Conservation (phyloP, 2,888 invertebrate species). For the Epistrophella euchroma region DNA sequence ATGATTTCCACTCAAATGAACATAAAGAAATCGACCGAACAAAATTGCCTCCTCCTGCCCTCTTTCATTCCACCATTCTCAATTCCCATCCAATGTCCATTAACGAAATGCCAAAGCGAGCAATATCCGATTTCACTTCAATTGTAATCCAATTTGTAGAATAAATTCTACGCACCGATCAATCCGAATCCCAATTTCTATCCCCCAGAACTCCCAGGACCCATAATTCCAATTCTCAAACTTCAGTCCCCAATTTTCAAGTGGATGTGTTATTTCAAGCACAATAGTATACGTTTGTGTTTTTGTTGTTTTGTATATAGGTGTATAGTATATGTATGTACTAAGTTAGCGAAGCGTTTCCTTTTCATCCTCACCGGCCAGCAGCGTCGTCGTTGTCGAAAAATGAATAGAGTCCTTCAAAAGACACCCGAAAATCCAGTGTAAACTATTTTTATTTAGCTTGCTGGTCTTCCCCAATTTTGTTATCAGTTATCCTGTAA, state of each 20-base stretch:
- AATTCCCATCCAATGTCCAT: slow-evolving; percentile 71
- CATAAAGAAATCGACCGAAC: slow-evolving; percentile 71
- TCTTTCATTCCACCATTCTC: no score
- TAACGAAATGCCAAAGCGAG: slow-evolving; percentile 79
- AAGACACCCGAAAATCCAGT: slow-evolving; percentile 55
- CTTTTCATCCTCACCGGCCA: not conserved
- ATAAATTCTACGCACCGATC: slow-evolving; percentile 71
- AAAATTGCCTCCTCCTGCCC: slow-evolving; percentile 60
- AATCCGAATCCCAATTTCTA: slow-evolving; percentile 36
- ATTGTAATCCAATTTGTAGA: slow-evolving; percentile 83
- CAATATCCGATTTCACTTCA: slow-evolving; percentile 83
- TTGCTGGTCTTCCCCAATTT: slow-evolving; percentile 31
- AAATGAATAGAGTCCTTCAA: slow-evolving; percentile 39
- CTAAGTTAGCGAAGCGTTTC: slow-evolving; percentile 22
- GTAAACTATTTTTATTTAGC: slow-evolving; percentile 42
- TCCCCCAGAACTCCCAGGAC: slow-evolving; percentile 6
- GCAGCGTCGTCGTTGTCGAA: not conserved
- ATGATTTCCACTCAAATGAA: slow-evolving; percentile 72
- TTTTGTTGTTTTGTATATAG: slow-evolving; percentile 1
- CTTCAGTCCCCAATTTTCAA: not conserved
- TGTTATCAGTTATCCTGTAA: slow-evolving; percentile 70
- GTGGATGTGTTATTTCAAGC: slow-evolving; percentile 23
- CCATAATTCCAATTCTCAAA: not conserved
- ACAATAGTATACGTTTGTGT: slow-evolving; percentile 21
- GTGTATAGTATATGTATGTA: not conserved